phyloP scores from a whole-genome alignment of 2,888 invertebrate species.

The Lottia gigantea region DNA sequence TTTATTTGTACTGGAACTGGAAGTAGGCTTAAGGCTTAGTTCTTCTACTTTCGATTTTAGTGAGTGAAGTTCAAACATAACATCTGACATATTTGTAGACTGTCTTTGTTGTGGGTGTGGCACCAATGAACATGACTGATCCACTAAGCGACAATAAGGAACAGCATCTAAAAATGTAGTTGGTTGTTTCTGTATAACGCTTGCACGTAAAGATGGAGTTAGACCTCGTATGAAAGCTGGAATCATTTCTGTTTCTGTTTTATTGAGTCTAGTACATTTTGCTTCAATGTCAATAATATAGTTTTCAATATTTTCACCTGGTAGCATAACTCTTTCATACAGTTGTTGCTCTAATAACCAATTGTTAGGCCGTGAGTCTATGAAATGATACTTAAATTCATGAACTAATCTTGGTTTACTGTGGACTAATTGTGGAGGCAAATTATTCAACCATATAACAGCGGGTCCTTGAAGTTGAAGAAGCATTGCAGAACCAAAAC shows the following conservation, averaged over 20 bases:
- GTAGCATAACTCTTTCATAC: background rate
- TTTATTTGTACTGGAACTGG: too few relatives aligned
- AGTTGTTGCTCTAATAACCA: slow-evolving; percentile 4
- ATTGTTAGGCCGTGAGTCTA: background rate
- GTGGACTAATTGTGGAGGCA: background rate
- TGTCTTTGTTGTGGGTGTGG: background rate
- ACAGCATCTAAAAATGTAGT: background rate
- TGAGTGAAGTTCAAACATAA: too few relatives aligned
- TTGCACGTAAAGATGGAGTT: background rate
- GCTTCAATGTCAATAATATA: slow-evolving; percentile 11
- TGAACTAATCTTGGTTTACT: background rate
- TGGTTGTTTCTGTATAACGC: slow-evolving; percentile 10
- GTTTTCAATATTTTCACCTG: background rate
- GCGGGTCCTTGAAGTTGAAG: slow-evolving; percentile 1
- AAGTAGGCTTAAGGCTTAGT: too few relatives aligned
- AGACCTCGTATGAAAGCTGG: slow-evolving; percentile 2
- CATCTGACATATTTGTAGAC: background rate
- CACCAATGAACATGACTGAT: background rate
- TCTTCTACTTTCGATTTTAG: too few relatives aligned
- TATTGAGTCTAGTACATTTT: slow-evolving; percentile 1
- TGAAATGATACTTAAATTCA: slow-evolving; percentile 1
- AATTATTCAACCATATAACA: background rate
- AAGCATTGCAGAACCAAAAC: background rate
- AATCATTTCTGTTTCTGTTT: slow-evolving; percentile 1
- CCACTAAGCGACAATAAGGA: background rate